phyloP scores from a whole-genome alignment of 2,797 vertebrate species.

The Tolypeutes matacus region DNA sequence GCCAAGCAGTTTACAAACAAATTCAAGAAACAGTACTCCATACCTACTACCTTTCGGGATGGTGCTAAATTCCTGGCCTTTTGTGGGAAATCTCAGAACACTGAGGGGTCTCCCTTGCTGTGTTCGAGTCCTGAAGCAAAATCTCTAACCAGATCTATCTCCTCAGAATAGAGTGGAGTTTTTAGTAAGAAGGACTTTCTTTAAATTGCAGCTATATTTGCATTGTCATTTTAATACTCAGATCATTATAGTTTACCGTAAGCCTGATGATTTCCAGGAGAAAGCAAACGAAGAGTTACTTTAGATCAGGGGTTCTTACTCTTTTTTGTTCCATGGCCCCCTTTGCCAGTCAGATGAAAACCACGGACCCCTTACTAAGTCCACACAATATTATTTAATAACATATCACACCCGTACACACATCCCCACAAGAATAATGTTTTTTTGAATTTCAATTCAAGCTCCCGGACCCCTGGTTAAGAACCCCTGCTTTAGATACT shows the following conservation, averaged over 20 bases:
- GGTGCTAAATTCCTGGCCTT: background rate
- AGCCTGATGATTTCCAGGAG: background rate
- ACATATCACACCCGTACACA: too few species aligned
- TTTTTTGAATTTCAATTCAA: too few species aligned
- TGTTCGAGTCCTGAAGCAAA: constrained; percentile 9
- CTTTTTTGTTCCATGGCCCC: too few species aligned
- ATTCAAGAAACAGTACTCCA: background rate
- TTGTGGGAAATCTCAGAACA: background rate
- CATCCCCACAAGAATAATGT: too few species aligned
- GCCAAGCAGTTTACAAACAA: background rate
- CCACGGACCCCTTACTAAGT: too few species aligned
- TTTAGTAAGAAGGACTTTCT: background rate
- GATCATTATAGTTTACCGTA: background rate
- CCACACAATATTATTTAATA: too few species aligned
- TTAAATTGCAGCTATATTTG: background rate
- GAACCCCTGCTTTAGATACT: background rate
- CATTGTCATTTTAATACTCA: constrained; percentile 8
- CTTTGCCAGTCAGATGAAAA: too few species aligned
- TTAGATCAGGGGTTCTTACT: background rate
- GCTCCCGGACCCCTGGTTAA: too few species aligned
- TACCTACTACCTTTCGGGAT: background rate
- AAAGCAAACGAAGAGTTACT: background rate
- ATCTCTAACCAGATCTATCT: background rate
- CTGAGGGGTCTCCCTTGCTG: background rate
- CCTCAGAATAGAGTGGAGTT: background rate